Evolutionary conservation across 2,113 vertebrate genomes (phyloP).

Genomic region (Trachemys scripta): DNA sequence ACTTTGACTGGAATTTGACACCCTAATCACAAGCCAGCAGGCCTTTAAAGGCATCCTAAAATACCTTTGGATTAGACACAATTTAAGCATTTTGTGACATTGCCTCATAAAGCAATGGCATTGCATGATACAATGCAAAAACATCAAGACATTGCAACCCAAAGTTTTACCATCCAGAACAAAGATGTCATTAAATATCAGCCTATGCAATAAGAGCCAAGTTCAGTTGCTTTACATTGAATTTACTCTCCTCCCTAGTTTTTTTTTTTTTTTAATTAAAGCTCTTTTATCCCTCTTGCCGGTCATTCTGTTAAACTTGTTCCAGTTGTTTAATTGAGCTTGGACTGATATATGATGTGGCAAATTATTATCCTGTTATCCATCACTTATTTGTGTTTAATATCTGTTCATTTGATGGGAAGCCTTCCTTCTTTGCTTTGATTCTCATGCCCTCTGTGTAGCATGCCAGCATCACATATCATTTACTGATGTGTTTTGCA

Average conservation of each 20-base stretch:
- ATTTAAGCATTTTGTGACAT: neutral
- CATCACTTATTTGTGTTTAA: slow-evolving; percentile 54
- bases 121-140: neutral
- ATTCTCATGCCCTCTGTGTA: slow-evolving; percentile 14
- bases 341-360: neutral
- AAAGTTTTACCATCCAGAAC: slow-evolving; percentile 6
- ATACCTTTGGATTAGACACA: neutral
- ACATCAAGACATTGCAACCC: neutral
- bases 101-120: slow-evolving; percentile 6
- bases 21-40: neutral
- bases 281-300: neutral
- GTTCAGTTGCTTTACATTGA: neutral
- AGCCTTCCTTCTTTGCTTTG: slow-evolving; percentile 18
- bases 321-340: slow-evolving; percentile 46
- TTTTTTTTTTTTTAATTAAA: neutral
- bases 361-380: slow-evolving; percentile 53
- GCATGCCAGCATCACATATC: slow-evolving; percentile 18
- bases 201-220: slow-evolving; percentile 24
- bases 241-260: slow-evolving; percentile 14
- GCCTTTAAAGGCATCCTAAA: neutral
- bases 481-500: slow-evolving; percentile 55
- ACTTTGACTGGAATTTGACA: neutral
- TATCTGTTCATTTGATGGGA: slow-evolving; percentile 8
- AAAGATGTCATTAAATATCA: slow-evolving; percentile 1
- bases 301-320: neutral